phyloP scores from a whole-genome alignment of 1,140 invertebrate species.

The Anagrus nilaparvatae region DNA sequence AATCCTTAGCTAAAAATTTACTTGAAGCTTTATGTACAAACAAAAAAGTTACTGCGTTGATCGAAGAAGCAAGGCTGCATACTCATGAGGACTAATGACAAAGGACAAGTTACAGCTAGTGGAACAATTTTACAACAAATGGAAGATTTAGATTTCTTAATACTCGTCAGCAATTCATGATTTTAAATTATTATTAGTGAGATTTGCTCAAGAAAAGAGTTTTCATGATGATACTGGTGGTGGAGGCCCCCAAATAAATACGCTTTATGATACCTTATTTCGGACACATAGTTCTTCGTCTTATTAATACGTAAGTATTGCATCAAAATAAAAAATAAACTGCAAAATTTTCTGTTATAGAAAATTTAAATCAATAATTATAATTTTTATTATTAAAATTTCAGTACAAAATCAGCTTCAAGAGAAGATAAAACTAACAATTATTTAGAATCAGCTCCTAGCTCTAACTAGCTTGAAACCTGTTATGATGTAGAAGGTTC shows the following conservation, averaged over 20 bases:
- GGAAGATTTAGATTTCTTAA: slow-evolving; percentile 80
- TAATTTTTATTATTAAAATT: slow-evolving; percentile 6
- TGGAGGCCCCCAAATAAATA: slow-evolving; percentile 91
- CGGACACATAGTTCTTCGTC: slow-evolving; percentile 88
- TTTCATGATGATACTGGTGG: slow-evolving; percentile 96
- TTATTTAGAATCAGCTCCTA: slow-evolving; percentile 54
- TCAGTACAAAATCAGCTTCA: slow-evolving; percentile 60
- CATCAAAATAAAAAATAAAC: not conserved
- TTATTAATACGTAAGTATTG: slow-evolving; percentile 78
- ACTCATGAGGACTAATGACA: slow-evolving; percentile 93
- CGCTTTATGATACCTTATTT: slow-evolving; percentile 92
- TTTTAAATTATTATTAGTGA: slow-evolving; percentile 77
- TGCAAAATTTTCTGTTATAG: too few relatives aligned
- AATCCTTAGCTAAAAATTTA: slow-evolving; percentile 91
- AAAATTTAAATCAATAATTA: slow-evolving; percentile 1
- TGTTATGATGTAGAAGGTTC: slow-evolving; percentile 83
- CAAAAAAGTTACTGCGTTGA: slow-evolving; percentile 64
- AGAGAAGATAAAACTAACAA: slow-evolving; percentile 60
- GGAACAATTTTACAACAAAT: slow-evolving; percentile 86
- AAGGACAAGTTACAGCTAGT: slow-evolving; percentile 83
- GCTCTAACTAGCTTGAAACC: slow-evolving; percentile 60
- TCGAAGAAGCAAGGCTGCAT: slow-evolving; percentile 84
- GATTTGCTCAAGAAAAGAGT: slow-evolving; percentile 87
- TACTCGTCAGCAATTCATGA: slow-evolving; percentile 86
- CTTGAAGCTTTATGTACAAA: slow-evolving; percentile 81